These are phyloP conservation scores for Larimichthys crocea DNA, from an alignment of 2,113 vertebrate species.

Conservation along the genomic window DNA sequence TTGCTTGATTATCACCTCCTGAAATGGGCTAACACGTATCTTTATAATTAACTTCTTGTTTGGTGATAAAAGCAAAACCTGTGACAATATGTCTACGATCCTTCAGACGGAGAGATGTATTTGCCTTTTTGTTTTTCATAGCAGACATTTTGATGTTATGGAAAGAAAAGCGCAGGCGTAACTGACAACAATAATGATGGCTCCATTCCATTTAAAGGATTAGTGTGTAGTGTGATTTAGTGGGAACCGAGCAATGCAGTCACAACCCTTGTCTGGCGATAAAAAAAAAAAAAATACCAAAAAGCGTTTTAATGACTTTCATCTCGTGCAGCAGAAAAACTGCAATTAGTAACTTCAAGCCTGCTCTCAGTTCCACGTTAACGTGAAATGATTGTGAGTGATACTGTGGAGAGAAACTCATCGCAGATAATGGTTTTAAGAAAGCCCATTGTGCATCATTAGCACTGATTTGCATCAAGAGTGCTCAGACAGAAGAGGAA, in stretches of 20 bases:
- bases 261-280: no score
- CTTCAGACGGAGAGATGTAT: not conserved
- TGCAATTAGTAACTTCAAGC: not conserved
- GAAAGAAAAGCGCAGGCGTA: not conserved
- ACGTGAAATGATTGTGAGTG: slow-evolving; percentile 2
- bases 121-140: not conserved
- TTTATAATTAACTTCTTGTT: not conserved
- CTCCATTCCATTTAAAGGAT: not conserved
- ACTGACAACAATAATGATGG: not conserved
- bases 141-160: not conserved
- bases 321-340: not conserved
- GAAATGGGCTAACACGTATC: not conserved
- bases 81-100: not conserved
- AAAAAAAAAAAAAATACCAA: no score
- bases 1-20: not conserved
- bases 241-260: no score
- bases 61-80: not conserved
- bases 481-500: slow-evolving; percentile 44
- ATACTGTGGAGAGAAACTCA: slow-evolving; percentile 26
- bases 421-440: slow-evolving; percentile 26
- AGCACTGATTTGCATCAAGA: slow-evolving; percentile 67
- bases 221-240: no score
- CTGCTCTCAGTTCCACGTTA: not conserved
- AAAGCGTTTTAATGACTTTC: not conserved
- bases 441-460: slow-evolving; percentile 53